These are phyloP conservation scores for Chlorodrepanis virens DNA, from an alignment of 2,113 vertebrate species.

Conservation along the genomic window DNA sequence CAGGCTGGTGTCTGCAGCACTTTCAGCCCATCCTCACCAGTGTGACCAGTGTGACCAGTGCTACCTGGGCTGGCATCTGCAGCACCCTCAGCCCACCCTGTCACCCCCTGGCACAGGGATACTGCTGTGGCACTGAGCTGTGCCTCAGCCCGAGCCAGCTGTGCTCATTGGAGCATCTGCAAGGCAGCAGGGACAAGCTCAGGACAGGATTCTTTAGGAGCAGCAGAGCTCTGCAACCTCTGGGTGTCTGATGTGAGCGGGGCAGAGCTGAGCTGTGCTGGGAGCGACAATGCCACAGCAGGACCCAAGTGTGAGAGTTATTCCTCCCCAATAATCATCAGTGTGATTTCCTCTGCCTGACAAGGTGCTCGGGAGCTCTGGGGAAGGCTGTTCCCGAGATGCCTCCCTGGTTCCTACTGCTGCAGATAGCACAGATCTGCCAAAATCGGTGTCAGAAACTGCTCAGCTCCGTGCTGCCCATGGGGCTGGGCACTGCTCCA, in stretches of 20 bases:
- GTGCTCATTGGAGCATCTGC: not conserved
- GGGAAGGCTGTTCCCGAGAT: not conserved
- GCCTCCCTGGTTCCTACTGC: not conserved
- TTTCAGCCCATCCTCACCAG: not conserved
- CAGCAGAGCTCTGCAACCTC: not conserved
- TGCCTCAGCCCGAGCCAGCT: not conserved
- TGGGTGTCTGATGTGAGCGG: not conserved
- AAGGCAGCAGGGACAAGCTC: not conserved
- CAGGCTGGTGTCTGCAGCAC: no score
- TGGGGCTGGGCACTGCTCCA: not conserved
- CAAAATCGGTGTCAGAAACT: not conserved
- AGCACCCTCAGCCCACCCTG: not conserved
- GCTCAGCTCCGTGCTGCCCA: not conserved
- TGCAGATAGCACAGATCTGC: not conserved
- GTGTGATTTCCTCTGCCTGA: not conserved
- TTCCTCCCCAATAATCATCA: not conserved
- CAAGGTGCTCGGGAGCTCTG: not conserved
- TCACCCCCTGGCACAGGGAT: fast-evolving
- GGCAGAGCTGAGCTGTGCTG: not conserved
- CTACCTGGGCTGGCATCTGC: not conserved
- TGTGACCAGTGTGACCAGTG: not conserved
- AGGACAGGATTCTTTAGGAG: not conserved
- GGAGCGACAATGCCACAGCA: not conserved
- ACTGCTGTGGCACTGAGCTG: not conserved
- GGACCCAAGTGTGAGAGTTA: not conserved